Evolutionary conservation across 2,888 invertebrate genomes (phyloP), one percentile per base, ranked within the genome.

Genomic region (Drosophila testacea): DNA sequence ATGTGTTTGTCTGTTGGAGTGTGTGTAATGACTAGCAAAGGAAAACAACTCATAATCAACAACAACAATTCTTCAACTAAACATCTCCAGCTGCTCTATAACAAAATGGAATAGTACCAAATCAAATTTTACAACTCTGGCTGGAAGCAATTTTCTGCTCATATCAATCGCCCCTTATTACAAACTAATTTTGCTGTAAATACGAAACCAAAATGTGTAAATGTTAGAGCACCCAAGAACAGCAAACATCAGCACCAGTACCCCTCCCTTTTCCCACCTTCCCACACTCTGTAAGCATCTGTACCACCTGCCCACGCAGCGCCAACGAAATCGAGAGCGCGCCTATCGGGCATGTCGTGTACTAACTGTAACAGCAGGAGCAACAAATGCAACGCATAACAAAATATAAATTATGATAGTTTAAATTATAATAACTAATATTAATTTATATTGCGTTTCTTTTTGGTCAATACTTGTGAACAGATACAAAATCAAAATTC

Each of bases 11-110:
- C 44, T 32, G 54, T 41, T 38, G 52, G 65, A 44, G 50, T 67
- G 59, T 51, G 55, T 69, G 84, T 83, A 83, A 83, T 81, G 87
- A 81, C 84, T 79, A 87, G 77, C 73, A 66, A 82, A 82, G 85
- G 87, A 84, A 87, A 79, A 55, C 51, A 60, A 46, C 34, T 65
- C 41, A 76, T 54, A 41, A 50, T 65, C 56, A 51, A 59, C 32
- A 44, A 30, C 34, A 38, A 10, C 28, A 27, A 11, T 13, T 39
- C n/a, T 39, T n/a, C 28, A 46, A 36, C 13, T 22, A 50, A 54
- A 50, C 71, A 79, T 71, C 83, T 83, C 84, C 87, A 87, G 82
- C 84, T 87, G 82, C 82, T 83, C 34, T 42, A 56, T 54, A 34
- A 39, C 36, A 57, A 71, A 44, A 51, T 42, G 9, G 9, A 61